Percentiles rank a stretch among this genome's conserved stretches.
Conservation (phyloP, 2,797 vertebrate species). For the Glyptemys insculpta region DNA sequence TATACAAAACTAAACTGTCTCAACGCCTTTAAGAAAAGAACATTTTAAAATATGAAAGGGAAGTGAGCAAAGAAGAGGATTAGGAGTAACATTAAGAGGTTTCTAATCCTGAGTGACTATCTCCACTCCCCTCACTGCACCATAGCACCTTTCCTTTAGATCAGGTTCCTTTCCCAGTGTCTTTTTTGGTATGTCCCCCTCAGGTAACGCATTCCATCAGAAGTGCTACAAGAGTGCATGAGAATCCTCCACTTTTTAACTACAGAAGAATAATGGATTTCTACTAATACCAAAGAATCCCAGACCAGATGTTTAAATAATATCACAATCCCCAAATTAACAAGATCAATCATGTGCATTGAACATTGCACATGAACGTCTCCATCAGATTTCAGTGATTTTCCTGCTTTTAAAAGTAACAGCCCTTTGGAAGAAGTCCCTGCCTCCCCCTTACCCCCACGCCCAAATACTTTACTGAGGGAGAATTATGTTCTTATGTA, state of each 20-base stretch:
- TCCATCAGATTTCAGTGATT: not conserved
- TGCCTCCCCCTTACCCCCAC: not conserved
- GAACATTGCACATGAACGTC: not conserved
- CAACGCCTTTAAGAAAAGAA: not conserved
- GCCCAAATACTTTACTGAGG: not conserved
- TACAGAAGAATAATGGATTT: not conserved
- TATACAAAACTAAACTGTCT: not conserved
- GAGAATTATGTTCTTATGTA: not conserved
- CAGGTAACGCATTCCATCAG: not conserved
- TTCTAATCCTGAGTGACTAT: not conserved
- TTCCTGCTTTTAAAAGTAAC: not conserved
- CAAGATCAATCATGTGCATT: not conserved
- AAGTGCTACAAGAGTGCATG: not conserved
- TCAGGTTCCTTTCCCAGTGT: not conserved
- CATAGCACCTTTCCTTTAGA: not conserved
- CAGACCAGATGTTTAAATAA: not conserved
- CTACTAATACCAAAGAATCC: not conserved
- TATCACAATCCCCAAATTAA: not conserved
- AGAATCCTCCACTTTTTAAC: not conserved
- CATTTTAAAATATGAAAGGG: not conserved
- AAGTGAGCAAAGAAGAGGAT: not conserved
- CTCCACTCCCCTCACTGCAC: not conserved
- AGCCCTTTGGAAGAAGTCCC: not conserved
- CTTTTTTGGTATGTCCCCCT: not conserved
- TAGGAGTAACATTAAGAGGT: not conserved